phyloP scores from a whole-genome alignment of 1,140 invertebrate species.

The Mycetomoellerius zeteki region DNA sequence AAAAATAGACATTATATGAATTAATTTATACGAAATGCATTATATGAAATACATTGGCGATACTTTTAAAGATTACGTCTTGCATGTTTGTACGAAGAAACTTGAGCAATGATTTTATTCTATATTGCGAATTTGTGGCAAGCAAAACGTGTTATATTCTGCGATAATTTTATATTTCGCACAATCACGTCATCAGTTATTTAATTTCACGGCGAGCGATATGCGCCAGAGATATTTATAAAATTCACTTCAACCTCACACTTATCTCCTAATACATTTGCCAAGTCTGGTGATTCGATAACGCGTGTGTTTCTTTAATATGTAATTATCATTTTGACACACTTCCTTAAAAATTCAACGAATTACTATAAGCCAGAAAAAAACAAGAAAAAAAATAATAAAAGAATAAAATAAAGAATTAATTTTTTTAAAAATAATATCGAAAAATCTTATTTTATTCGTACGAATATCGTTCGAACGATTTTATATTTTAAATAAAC shows the following conservation, averaged over 20 bases:
- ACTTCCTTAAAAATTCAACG: slow-evolving; percentile 13
- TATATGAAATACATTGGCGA: neutral
- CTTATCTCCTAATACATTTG: slow-evolving; percentile 2
- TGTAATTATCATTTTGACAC: neutral
- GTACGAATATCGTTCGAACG: neutral
- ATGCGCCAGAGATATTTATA: slow-evolving; percentile 20
- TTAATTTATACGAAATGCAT: too few species aligned
- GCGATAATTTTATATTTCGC: slow-evolving; percentile 7
- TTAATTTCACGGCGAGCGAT: slow-evolving; percentile 1
- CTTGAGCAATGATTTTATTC: neutral
- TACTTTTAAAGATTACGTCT: neutral
- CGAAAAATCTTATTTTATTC: neutral
- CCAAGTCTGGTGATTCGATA: neutral
- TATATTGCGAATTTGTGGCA: neutral
- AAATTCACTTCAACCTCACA: neutral
- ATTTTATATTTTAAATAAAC: neutral
- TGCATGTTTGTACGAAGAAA: neutral
- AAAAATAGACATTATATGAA: neutral
- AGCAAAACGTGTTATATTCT: neutral
- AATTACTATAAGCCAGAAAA: neutral
- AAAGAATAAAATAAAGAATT: neutral
- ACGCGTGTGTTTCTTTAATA: neutral
- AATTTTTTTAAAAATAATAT: slow-evolving; percentile 2
- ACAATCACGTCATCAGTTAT: neutral
- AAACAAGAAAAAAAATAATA: neutral